Conservation (phyloP, 2,888 invertebrate genomes). For the Drosophila mimica region DNA sequence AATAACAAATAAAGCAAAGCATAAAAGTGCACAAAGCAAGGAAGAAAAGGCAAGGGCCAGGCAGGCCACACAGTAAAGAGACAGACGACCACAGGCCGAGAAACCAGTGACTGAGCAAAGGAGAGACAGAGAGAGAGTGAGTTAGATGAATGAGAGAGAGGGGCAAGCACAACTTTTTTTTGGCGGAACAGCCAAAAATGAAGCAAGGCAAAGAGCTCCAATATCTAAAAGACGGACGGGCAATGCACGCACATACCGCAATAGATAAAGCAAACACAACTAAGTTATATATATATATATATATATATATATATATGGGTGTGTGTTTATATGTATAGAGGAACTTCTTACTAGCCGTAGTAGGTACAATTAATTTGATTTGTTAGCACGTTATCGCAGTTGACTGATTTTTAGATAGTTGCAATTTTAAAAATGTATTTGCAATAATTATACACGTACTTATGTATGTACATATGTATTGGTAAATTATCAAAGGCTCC, state of each 20-base stretch:
- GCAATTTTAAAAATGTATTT: conserved; percentile 5
- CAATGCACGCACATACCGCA: conserved; percentile 67
- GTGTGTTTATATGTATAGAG: conserved; percentile 21
- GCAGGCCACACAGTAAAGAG: conserved; percentile 39
- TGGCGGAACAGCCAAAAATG: conserved; percentile 63
- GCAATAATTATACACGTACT: conserved; percentile 5
- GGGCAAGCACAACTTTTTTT: conserved; percentile 66
- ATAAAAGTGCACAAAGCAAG: conserved; percentile 76
- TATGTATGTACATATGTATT: background rate
- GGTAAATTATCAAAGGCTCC: conserved; percentile 16
- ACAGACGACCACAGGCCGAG: conserved; percentile 47
- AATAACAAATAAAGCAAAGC: conserved; percentile 76
- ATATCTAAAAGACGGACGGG: conserved; percentile 67
- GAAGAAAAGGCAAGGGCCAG: conserved; percentile 51
- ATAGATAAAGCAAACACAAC: conserved; percentile 40
- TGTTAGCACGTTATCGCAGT: conserved; percentile 49
- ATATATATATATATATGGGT: background rate
- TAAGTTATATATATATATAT: background rate
- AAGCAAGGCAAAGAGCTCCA: conserved; percentile 61
- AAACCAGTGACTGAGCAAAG: conserved; percentile 38
- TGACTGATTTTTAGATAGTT: conserved; percentile 30
- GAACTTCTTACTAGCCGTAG: background rate
- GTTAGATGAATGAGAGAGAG: conserved; percentile 15
- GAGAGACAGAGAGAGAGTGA: conserved; percentile 21
- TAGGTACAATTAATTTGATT: conserved; percentile 70